Conservation (phyloP, 1,140 invertebrate genomes). For the Bombus superbus region DNA sequence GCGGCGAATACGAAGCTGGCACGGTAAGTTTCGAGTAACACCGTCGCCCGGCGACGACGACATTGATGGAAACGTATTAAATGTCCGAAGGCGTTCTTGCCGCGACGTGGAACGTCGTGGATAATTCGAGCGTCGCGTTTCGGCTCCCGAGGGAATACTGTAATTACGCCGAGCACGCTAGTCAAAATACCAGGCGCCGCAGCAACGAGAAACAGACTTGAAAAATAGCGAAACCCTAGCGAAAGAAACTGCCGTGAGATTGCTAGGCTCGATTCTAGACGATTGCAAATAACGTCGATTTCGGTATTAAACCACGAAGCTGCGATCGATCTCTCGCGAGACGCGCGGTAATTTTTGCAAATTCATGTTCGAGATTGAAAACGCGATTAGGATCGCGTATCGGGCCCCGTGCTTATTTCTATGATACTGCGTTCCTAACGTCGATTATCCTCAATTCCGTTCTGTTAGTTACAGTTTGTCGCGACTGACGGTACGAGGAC, state of each 20-base stretch:
- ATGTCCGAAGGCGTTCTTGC: constrained; percentile 47
- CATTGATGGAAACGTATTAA: constrained; percentile 56
- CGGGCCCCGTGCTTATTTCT: neutral
- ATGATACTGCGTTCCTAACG: too few relatives aligned
- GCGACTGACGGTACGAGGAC: too few relatives aligned
- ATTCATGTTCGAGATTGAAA: too few relatives aligned
- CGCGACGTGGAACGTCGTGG: constrained; percentile 38
- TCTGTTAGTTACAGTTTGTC: too few relatives aligned
- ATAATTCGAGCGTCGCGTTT: constrained; percentile 55
- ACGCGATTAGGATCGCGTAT: neutral
- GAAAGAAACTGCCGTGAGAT: neutral
- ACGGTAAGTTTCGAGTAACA: constrained; percentile 24
- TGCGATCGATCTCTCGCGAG: neutral
- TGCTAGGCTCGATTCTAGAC: neutral
- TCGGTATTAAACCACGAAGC: neutral
- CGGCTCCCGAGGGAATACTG: constrained; percentile 8
- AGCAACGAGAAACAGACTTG: neutral
- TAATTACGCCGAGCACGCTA: constrained; percentile 49
- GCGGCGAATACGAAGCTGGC: constrained; percentile 14
- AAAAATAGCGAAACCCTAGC: constrained; percentile 4
- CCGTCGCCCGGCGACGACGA: constrained; percentile 25
- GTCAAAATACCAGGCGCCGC: constrained; percentile 11
- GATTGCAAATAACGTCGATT: neutral
- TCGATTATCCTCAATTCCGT: too few relatives aligned
- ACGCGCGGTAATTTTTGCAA: neutral